These are phyloP conservation scores for Musca domestica DNA, from an alignment of 1,140 invertebrate genomes.

Conservation along the genomic window DNA sequence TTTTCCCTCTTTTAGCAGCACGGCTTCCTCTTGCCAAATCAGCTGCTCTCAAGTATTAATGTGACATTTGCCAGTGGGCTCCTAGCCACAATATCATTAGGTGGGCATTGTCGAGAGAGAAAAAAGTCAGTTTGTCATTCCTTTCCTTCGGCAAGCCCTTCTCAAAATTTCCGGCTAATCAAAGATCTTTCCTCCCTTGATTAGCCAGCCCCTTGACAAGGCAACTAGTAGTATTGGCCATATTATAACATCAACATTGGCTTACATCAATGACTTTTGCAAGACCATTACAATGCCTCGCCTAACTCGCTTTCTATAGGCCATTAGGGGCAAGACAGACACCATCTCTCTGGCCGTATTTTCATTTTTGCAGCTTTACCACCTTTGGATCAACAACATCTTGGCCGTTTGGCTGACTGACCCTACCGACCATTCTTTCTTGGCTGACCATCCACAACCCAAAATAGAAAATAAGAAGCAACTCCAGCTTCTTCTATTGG, in stretches of 20 bases:
- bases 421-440: no score
- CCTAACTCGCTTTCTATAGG: no score
- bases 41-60: neutral
- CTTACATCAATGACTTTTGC: neutral
- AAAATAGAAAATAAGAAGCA: no score
- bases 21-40: no score
- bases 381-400: neutral
- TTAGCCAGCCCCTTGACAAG: no score
- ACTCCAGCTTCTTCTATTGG: neutral
- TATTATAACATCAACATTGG: neutral
- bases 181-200: neutral
- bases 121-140: conserved; percentile 10
- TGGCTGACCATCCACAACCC: no score
- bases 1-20: no score
- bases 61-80: conserved; percentile 11
- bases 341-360: neutral
- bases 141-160: neutral
- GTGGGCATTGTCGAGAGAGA: conserved; percentile 5
- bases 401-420: no score
- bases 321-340: no score
- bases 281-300: no score
- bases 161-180: conserved; percentile 2
- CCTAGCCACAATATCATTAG: conserved; percentile 17
- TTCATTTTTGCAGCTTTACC: conserved; percentile 14
- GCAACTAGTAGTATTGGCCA: neutral